Evolutionary conservation across 2,113 vertebrate species (phyloP), one percentile per base, ranked within the genome.

Genomic region (Phaetusa simplex): DNA sequence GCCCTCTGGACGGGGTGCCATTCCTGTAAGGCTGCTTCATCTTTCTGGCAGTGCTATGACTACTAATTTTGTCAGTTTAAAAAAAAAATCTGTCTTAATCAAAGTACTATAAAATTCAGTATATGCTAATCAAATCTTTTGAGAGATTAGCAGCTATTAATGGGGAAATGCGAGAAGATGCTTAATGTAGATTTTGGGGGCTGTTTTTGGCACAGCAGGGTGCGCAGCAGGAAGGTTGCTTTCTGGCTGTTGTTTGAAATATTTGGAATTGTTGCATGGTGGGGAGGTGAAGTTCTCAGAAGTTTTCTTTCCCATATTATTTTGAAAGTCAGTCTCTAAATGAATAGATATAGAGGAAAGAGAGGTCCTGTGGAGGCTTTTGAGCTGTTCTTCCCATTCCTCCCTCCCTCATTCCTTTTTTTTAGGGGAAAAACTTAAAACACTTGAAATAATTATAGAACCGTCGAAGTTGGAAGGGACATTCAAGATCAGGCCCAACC

Each of bases 371-470:
- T 5, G 49, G 79, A 23, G 22, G 8, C 2, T 42, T 62, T 43
- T 22, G 74, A 67, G 43, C 20, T 5, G 14, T 9, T 14, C 15
- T 22, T 32, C 3, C 15, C 24, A 7, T n/a, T 43, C 42, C n/a
- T 47, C 9, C 11, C 24, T 45, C 19, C 29, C 6, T 34, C 43
- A 14, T 42, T 64, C 45, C 17, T 27, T 64, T 11, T 6, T 36
- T 42, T 14, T 1, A 6, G 40, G 8, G 49, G 30, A 4, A 32
- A 49, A 32, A n/a, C 32, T 53, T 8, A 27, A 14, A 20, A 2
- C 7, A 1, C 18, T 8, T 0, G 11, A 2, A 11, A 40, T 1
- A 19, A 5, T 1, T 5, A 0, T 2, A 62, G 59, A 38, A 42
- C 30, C 18, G 13, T 42, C 38, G 20, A 19, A 38, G 38, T 65